Base-by-base conservation (phyloP, 1,140 invertebrate genomes). In the Cyclargus thomasi region DNA sequence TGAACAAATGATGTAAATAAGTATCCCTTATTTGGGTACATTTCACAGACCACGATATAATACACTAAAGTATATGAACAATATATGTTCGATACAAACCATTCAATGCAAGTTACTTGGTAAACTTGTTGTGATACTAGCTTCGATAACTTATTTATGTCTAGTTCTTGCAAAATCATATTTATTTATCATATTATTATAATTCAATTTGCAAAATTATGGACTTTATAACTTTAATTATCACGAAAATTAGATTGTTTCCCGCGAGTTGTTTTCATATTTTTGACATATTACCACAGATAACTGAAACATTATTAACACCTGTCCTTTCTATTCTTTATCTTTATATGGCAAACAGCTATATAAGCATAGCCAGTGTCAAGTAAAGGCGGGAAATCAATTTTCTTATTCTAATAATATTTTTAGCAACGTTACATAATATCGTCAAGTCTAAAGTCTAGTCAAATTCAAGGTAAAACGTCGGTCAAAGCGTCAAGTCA, bases 21-120 rank as follows among this genome's bases (percentile, higher is more conserved):
- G 39, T 47, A 14, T 47, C 1, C 39, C 14, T 47, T 47, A 47
- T 14, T 47, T 47, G 39, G 11, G 29, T 29, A 29, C 5, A 29
- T 29, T 29, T 29, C 5, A 29, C 29, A 29, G 5, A 29, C 5
- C 2, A 29, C 29, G 5, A 4, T 29, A 7, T 16, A 47, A 8
- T 8, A 47, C 14, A 14, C 10, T 0, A 2, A 47, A 16, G 39
- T 47, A 64, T 47, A 64, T 53, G 68, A 68, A 17, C 29, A 29
- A 29, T 7, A 29, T 29, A 29, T 29, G 22, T 63, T 53, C 36
- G 63, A 64, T 67, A 70, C 23, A 18, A 64, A 88, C 85, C 85
- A 88, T 73, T 82, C 79, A 20, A 85, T 67, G 71, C 85, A 88
- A 53, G 78, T 84, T 23, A 82, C 73, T 55, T 78, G 66, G 21